Conservation (phyloP, 2,113 vertebrate species). For the Riparia riparia region DNA sequence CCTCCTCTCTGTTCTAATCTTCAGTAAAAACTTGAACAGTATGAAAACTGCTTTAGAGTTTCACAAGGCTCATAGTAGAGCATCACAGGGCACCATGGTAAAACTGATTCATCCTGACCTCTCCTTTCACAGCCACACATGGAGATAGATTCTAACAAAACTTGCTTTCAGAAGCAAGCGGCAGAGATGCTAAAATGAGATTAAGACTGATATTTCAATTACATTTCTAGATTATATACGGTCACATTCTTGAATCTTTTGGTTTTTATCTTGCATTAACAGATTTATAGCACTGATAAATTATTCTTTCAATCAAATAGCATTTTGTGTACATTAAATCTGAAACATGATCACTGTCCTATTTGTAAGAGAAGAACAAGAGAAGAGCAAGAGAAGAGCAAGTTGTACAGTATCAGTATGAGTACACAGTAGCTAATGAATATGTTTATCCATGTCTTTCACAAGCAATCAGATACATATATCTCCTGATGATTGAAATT, state of each 20-base stretch:
- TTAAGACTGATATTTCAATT: slow-evolving; percentile 7
- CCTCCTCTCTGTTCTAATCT: not conserved
- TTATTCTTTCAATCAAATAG: not conserved
- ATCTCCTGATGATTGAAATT: not conserved
- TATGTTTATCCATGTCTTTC: not conserved
- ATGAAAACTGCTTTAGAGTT: not conserved
- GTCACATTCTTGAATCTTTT: not conserved
- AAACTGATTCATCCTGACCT: not conserved
- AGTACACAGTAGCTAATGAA: not conserved
- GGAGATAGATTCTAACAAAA: not conserved
- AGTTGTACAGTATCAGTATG: not conserved
- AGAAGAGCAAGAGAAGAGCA: not conserved
- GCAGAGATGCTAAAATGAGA: slow-evolving; percentile 1
- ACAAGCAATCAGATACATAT: not conserved
- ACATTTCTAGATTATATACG: not conserved
- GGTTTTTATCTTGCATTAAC: not conserved
- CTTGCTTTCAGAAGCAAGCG: not conserved
- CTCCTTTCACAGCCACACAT: not conserved
- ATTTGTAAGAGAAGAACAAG: not conserved
- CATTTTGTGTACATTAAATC: not conserved
- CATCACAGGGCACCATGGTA: not conserved
- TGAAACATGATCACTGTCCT: not conserved
- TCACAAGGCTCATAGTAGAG: not conserved
- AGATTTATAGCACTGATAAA: not conserved
- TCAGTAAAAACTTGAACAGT: not conserved